phyloP scores from a whole-genome alignment of 2,888 invertebrate genomes.

The Lasioglossum villosulum region DNA sequence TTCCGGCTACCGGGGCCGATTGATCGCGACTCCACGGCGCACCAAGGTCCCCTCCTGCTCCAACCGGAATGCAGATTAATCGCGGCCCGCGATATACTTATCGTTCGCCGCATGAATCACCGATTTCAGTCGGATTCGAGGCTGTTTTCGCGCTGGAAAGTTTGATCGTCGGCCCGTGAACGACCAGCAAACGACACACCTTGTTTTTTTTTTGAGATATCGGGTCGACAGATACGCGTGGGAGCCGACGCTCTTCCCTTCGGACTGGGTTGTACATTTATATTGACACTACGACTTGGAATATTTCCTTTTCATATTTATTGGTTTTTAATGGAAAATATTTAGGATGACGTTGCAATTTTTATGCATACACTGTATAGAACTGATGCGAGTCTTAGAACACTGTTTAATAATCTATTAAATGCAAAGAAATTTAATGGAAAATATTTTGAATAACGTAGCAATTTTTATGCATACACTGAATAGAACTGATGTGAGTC shows the following conservation, averaged over 20 bases:
- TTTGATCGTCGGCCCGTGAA: not conserved
- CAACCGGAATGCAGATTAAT: conserved; percentile 50
- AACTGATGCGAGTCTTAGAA: too few relatives aligned
- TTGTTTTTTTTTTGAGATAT: conserved; percentile 1
- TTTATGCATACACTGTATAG: too few relatives aligned
- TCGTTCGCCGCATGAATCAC: conserved; percentile 17
- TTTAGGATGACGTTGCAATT: too few relatives aligned
- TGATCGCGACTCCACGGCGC: conserved; percentile 16
- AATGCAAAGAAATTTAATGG: too few relatives aligned
- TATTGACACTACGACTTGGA: too few relatives aligned
- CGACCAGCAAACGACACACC: not conserved
- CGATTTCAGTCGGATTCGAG: not conserved
- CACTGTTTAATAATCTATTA: too few relatives aligned
- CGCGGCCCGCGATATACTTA: conserved; percentile 23
- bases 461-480: too few relatives aligned
- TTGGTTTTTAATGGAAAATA: too few relatives aligned
- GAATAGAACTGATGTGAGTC: too few relatives aligned
- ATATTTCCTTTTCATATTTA: too few relatives aligned
- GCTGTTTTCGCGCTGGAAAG: not conserved
- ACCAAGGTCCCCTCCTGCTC: conserved; percentile 11
- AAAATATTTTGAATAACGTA: too few relatives aligned
- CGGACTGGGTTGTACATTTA: not conserved
- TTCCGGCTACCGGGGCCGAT: not conserved
- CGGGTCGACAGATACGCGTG: conserved; percentile 1
- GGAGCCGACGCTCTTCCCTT: not conserved